Evolutionary conservation across 2,113 vertebrate genomes (phyloP).

Genomic region (Amblyornis subalaris): DNA sequence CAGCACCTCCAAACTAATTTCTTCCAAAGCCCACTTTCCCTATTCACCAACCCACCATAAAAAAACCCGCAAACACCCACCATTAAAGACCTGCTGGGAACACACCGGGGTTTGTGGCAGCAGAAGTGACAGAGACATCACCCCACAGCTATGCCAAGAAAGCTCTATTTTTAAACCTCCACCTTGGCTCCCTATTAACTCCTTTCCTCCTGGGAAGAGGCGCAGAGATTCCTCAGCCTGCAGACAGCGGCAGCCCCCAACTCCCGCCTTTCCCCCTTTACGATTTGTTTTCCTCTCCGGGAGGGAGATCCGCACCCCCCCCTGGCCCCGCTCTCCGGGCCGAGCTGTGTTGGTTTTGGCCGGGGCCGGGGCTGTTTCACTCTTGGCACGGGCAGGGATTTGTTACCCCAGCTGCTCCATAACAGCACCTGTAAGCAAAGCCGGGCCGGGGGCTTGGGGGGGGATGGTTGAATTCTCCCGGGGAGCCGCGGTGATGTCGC

Average conservation of each 20-base stretch:
- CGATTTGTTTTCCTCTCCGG: slow-evolving; percentile 67
- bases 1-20: neutral
- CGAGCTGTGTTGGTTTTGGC: slow-evolving; percentile 69
- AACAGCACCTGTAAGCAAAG: slow-evolving; percentile 68
- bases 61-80: slow-evolving; percentile 6
- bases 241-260: neutral
- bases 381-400: slow-evolving; percentile 47
- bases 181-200: slow-evolving; percentile 47
- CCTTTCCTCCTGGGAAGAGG: slow-evolving; percentile 38
- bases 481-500: slow-evolving; percentile 46
- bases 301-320: slow-evolving; percentile 48
- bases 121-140: slow-evolving; percentile 41
- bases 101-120: neutral
- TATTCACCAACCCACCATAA: neutral
- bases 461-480: slow-evolving; percentile 44
- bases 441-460: slow-evolving; percentile 26
- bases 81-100: slow-evolving; percentile 2
- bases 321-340: neutral
- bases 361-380: slow-evolving; percentile 3
- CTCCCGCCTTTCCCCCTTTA: slow-evolving; percentile 52
- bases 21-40: neutral
- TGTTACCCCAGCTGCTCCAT: slow-evolving; percentile 75
- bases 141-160: slow-evolving; percentile 25
- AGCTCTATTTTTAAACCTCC: slow-evolving; percentile 54
- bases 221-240: neutral